Percentiles rank a stretch among this genome's conserved stretches.
Evolutionary conservation across 2,797 vertebrate species (phyloP).

Genomic region (Nyctalus aviator): DNA sequence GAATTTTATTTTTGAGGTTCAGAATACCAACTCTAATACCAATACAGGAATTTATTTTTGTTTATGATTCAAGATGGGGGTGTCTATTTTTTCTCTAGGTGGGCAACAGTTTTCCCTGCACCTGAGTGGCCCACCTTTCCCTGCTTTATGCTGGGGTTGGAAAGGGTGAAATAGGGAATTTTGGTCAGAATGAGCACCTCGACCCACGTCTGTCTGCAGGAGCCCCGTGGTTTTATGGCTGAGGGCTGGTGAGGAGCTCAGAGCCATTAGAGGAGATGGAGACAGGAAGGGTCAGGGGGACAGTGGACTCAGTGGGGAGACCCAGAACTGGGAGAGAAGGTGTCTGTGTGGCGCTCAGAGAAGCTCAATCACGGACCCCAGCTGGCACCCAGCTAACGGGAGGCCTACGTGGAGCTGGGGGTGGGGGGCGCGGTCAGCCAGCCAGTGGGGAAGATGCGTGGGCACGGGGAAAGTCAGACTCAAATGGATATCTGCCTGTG

Average conservation of each 20-base stretch:
- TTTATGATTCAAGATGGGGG: not conserved
- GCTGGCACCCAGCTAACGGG: rapidly evolving
- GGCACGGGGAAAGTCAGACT: not conserved
- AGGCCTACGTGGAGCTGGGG: not conserved
- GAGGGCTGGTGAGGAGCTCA: not conserved
- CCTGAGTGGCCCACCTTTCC: not conserved
- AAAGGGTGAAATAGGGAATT: not conserved
- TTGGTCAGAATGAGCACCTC: not conserved
- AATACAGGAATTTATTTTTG: not conserved
- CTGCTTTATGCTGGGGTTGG: not conserved
- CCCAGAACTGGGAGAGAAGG: not conserved
- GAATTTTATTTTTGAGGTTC: slow-evolving; percentile 23
- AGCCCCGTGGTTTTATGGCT: not conserved
- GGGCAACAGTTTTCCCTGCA: not conserved
- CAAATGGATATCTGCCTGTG: not conserved
- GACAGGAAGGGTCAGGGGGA: not conserved
- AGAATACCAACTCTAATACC: slow-evolving; percentile 1
- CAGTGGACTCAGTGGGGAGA: no score
- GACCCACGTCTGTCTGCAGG: not conserved
- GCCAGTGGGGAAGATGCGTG: rapidly evolving
- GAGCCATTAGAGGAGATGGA: not conserved
- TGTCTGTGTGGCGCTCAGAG: not conserved
- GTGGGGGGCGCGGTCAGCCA: not conserved
- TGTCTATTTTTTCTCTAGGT: not conserved
- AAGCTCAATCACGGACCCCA: not conserved